Percentiles rank a stretch among this genome's conserved stretches.
phyloP scores from a whole-genome alignment of 2,797 vertebrate species.

The Prunella strophiata region DNA sequence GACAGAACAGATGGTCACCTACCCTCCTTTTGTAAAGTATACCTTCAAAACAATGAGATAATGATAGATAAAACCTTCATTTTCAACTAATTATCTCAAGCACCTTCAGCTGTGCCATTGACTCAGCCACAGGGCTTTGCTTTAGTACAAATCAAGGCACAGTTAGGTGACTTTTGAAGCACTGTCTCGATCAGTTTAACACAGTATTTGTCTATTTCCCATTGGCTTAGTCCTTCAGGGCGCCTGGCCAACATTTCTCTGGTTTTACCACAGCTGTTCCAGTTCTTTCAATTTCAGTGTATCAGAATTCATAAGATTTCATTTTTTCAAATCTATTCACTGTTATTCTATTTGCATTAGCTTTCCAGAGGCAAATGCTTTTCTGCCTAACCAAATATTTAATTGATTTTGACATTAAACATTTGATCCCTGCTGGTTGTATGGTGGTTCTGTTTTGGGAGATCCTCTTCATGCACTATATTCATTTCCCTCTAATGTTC shows the following conservation, averaged over 20 bases:
- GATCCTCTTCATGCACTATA: not conserved
- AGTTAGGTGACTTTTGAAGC: not conserved
- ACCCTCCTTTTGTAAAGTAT: not conserved
- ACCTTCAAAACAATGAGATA: not conserved
- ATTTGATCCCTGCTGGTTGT: not conserved
- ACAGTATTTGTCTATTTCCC: not conserved
- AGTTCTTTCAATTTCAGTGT: not conserved
- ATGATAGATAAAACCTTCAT: not conserved
- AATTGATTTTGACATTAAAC: not conserved
- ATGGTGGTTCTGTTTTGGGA: not conserved
- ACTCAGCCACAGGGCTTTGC: not conserved
- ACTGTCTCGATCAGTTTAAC: not conserved
- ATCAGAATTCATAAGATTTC: not conserved
- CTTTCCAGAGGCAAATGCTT: not conserved
- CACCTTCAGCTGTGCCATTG: not conserved
- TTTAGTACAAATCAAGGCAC: not conserved
- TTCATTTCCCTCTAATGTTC: not conserved
- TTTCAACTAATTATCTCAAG: not conserved
- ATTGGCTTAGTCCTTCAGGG: not conserved
- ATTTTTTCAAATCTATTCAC: not conserved
- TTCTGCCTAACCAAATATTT: not conserved
- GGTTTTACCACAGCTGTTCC: not conserved
- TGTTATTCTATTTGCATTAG: not conserved
- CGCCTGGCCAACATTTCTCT: not conserved
- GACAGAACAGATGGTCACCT: not conserved